Evolutionary conservation across 2,113 vertebrate genomes (phyloP).

Genomic region (Cnemophilus loriae): DNA sequence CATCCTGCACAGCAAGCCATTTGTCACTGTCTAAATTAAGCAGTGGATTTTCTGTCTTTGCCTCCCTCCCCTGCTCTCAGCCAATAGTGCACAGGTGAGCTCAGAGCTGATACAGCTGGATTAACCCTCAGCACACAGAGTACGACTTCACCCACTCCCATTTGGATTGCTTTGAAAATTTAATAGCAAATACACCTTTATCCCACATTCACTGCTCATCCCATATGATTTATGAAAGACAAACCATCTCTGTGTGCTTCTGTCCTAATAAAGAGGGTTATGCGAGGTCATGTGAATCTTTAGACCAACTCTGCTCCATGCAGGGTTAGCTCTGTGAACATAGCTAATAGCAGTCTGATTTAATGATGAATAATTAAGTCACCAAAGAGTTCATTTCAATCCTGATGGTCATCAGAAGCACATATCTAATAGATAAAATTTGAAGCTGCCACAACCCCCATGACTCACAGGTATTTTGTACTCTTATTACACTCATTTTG

Average conservation of each 20-base stretch:
- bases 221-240: background rate
- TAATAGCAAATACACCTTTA: background rate
- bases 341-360: background rate
- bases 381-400: background rate
- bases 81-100: slow-evolving; percentile 38
- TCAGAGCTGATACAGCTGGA: background rate
- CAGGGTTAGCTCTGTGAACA: background rate
- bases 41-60: slow-evolving; percentile 26
- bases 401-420: background rate
- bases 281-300: background rate
- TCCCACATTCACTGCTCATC: background rate
- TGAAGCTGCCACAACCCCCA: background rate
- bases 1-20: slow-evolving; percentile 53
- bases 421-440: background rate
- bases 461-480: background rate
- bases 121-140: slow-evolving; percentile 18
- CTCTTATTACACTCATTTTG: background rate
- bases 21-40: slow-evolving; percentile 59
- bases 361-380: background rate
- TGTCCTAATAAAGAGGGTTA: background rate
- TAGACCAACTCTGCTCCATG: background rate
- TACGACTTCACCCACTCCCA: background rate
- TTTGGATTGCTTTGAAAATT: background rate
- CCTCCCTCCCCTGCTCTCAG: slow-evolving; percentile 38
- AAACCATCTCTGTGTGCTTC: background rate